Conservation (phyloP, 2,888 invertebrate genomes). For the Clusia tigrina region DNA sequence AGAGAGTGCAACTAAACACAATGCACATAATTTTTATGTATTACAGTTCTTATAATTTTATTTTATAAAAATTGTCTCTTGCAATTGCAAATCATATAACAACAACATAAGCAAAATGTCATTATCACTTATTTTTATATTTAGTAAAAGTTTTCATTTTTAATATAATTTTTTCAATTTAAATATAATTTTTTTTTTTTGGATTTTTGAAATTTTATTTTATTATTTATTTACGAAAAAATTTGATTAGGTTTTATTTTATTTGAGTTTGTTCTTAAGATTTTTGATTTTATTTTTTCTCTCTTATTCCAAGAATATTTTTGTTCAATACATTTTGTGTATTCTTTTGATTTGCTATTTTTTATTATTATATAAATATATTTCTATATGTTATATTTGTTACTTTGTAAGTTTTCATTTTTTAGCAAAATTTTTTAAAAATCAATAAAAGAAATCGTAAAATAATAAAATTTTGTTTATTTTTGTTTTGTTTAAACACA, state of each 20-base stretch:
- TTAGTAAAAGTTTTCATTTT: too few relatives aligned
- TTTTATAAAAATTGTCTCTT: too few relatives aligned
- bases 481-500: slow-evolving; percentile 11
- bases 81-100: too few relatives aligned
- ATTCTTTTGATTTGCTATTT: slow-evolving; percentile 22
- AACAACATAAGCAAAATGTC: too few relatives aligned
- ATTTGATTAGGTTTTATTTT: slow-evolving; percentile 24
- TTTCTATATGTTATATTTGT: too few relatives aligned
- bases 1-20: too few relatives aligned
- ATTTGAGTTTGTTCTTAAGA: slow-evolving; percentile 26
- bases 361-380: slow-evolving; percentile 29
- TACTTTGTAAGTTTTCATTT: too few relatives aligned
- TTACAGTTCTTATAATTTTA: too few relatives aligned
- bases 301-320: too few relatives aligned
- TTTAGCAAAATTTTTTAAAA: slow-evolving; percentile 17
- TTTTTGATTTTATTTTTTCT: too few relatives aligned
- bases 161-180: slow-evolving; percentile 6
- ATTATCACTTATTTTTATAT: slow-evolving; percentile 14
- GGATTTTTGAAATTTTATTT: slow-evolving; percentile 27
- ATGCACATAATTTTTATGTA: not conserved
- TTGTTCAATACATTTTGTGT: slow-evolving; percentile 26
- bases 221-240: slow-evolving; percentile 6
- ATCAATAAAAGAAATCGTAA: not conserved
- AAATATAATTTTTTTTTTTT: slow-evolving; percentile 32
- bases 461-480: slow-evolving; percentile 26